phyloP scores from a whole-genome alignment of 2,888 invertebrate genomes.

The Dichetophora obliterata region DNA sequence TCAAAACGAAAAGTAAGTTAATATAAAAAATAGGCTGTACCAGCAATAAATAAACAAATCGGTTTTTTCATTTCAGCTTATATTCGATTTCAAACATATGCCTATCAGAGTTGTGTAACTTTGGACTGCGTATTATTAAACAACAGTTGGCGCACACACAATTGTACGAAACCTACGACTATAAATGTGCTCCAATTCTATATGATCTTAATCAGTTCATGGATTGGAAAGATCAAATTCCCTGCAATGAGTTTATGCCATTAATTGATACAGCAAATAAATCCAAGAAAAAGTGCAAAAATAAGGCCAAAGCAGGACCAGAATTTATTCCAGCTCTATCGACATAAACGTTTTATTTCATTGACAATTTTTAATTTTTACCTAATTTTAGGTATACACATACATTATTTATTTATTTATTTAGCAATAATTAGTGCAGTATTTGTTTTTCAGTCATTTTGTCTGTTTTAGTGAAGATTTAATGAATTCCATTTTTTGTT shows the following conservation, averaged over 20 bases:
- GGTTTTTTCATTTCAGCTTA: slow-evolving; percentile 31
- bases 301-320: not conserved
- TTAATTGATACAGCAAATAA: not conserved
- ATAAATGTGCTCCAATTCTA: slow-evolving; percentile 38
- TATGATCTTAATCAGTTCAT: slow-evolving; percentile 42
- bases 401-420: not conserved
- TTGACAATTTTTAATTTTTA: too few relatives aligned
- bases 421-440: not conserved
- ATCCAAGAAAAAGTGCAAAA: not conserved
- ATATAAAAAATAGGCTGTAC: not conserved
- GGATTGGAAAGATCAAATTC: slow-evolving; percentile 45
- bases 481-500: not conserved
- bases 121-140: slow-evolving; percentile 46
- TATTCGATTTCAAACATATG: slow-evolving; percentile 32
- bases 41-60: not conserved
- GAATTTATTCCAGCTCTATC: not conserved
- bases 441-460: not conserved
- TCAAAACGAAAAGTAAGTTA: slow-evolving; percentile 46
- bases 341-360: not conserved
- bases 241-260: slow-evolving; percentile 32
- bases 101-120: slow-evolving; percentile 42
- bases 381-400: not conserved
- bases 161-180: slow-evolving; percentile 45
- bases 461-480: not conserved
- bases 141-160: slow-evolving; percentile 41